Percentiles rank a stretch among this genome's conserved stretches.
These are phyloP conservation scores for Serrognathus titanus DNA, from an alignment of 2,888 invertebrate species.

Conservation along the genomic window DNA sequence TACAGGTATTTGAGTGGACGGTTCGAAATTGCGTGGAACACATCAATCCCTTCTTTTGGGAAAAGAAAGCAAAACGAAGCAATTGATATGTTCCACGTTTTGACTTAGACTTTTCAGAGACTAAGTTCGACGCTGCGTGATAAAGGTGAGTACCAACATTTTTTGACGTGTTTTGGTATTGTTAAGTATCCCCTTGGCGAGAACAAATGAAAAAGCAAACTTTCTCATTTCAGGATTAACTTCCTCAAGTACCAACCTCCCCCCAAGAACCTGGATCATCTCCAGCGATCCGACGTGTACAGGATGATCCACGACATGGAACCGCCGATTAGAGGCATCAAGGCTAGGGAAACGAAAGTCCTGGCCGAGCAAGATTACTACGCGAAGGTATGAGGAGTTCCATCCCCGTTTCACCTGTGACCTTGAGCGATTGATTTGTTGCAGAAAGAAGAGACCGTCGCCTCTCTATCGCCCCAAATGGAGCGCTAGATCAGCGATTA, in stretches of 20 bases:
- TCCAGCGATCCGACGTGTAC: conserved; percentile 77
- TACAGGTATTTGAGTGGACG: conserved; percentile 54
- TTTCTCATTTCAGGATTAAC: conserved; percentile 67
- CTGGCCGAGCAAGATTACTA: conserved; percentile 63
- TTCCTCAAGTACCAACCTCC: conserved; percentile 87
- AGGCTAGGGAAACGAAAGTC: conserved; percentile 60
- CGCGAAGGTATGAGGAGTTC: conserved; percentile 4
- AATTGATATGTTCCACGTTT: too few species aligned
- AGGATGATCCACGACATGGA: conserved; percentile 74
- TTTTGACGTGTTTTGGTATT: too few species aligned
- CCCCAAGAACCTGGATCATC: conserved; percentile 68
- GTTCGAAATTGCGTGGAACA: too few species aligned
- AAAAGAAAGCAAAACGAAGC: too few species aligned
- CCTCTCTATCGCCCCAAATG: conserved; percentile 6
- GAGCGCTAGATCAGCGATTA: conserved; percentile 1
- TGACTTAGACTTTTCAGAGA: too few species aligned
- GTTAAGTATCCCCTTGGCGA: too few species aligned
- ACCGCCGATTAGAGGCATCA: conserved; percentile 63
- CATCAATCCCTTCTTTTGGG: too few species aligned
- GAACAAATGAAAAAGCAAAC: neutral
- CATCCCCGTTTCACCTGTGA: neutral
- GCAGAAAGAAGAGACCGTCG: conserved; percentile 5
- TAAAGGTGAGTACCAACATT: too few species aligned
- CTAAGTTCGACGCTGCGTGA: too few species aligned
- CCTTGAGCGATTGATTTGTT: conserved; percentile 5